phyloP scores from a whole-genome alignment of 2,797 vertebrate species.

The Leucoraja ocellata region DNA sequence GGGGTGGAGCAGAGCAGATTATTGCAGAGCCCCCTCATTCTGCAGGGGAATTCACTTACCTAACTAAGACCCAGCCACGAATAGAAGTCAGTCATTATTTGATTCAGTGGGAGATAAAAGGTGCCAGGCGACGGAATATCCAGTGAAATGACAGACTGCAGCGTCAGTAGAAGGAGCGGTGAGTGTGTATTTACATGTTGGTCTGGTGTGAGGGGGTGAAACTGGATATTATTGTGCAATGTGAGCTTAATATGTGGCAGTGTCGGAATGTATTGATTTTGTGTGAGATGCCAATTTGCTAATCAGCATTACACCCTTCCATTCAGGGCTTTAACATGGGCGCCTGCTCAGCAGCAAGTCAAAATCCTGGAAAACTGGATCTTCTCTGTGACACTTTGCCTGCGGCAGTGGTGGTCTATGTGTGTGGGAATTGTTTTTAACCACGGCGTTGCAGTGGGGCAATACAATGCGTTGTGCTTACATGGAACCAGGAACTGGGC shows the following conservation, averaged over 20 bases:
- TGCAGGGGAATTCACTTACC: not conserved
- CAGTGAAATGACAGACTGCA: slow-evolving; percentile 4
- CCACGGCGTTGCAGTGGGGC: not conserved
- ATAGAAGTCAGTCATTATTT: too few species aligned
- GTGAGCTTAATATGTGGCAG: not conserved
- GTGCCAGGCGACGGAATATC: not conserved
- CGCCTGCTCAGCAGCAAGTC: not conserved
- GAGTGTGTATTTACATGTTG: not conserved
- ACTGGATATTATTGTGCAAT: not conserved
- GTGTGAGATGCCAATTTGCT: not conserved
- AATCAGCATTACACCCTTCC: not conserved
- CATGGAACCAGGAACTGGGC: not conserved
- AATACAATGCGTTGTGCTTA: not conserved
- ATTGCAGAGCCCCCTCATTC: not conserved
- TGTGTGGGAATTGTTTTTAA: too few species aligned
- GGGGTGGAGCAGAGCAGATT: too few species aligned
- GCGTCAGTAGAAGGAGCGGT: slow-evolving; percentile 7
- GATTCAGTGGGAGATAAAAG: not conserved
- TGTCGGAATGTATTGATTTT: not conserved
- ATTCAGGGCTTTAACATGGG: not conserved
- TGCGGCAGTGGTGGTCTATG: not conserved
- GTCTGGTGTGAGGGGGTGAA: not conserved
- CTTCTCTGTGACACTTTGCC: not conserved
- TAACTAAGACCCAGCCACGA: not conserved
- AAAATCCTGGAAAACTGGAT: not conserved